A percentile compares a stretch with the other conserved stretches of the same genome.
Conservation (phyloP, 1,140 invertebrate genomes). For the Ctenoplectra terminalis region DNA sequence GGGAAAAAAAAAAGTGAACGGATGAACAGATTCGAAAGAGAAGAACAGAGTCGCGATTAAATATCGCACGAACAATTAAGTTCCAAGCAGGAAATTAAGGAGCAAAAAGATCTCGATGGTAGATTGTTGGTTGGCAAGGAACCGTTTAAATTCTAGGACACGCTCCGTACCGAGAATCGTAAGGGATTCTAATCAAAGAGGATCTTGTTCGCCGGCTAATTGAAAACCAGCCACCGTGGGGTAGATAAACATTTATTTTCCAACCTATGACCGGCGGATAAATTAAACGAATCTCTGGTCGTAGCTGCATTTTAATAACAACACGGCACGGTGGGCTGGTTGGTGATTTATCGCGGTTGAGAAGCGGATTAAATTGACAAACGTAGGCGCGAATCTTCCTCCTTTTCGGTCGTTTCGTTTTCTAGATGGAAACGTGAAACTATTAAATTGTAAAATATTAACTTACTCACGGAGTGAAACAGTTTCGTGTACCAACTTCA, state of each 20-base stretch:
- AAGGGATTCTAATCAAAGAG: constrained; percentile 34
- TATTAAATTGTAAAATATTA: constrained; percentile 26
- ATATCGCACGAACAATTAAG: constrained; percentile 8
- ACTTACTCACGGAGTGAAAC: neutral
- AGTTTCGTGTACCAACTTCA: neutral
- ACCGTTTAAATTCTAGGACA: constrained; percentile 35
- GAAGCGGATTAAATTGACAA: constrained; percentile 1
- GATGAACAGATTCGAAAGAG: neutral
- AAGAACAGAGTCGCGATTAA: neutral
- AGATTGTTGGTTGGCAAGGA: constrained; percentile 5
- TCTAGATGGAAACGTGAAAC: neutral
- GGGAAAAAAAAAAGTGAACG: neutral
- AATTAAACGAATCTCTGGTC: neutral
- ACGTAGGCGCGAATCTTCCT: neutral
- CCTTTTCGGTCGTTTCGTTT: neutral
- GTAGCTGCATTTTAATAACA: constrained; percentile 6
- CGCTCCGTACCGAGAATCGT: constrained; percentile 3
- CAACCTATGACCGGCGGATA: neutral
- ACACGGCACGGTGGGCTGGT: neutral
- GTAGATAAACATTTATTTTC: constrained; percentile 26
- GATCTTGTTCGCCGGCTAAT: constrained; percentile 41
- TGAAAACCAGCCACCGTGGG: constrained; percentile 19
- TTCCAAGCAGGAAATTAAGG: neutral
- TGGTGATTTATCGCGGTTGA: neutral
- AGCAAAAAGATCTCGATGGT: neutral